phyloP scores from a whole-genome alignment of 2,797 vertebrate genomes.

The Astyanax mexicanus region DNA sequence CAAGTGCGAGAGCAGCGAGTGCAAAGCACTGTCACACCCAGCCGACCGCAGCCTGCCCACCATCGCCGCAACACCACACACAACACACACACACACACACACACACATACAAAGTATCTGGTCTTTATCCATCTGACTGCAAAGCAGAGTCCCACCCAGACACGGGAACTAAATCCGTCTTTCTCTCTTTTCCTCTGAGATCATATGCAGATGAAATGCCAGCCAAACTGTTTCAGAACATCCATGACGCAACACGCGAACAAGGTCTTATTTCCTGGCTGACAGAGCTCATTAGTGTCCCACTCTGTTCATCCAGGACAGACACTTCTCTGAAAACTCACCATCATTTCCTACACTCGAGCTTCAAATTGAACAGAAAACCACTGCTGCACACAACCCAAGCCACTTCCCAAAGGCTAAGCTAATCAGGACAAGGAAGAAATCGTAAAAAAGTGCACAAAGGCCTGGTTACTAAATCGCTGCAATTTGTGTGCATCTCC shows the following conservation, averaged over 20 bases:
- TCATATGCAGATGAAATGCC: background rate
- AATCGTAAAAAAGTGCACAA: background rate
- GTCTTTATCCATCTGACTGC: background rate
- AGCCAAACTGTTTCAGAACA: background rate
- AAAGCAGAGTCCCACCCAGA: slow-evolving; percentile 10
- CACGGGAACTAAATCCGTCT: background rate
- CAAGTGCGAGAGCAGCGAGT: background rate
- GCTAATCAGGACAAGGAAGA: background rate
- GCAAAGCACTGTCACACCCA: slow-evolving; percentile 7
- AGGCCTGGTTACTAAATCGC: slow-evolving; percentile 4
- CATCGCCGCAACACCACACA: background rate
- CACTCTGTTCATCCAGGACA: too few relatives aligned
- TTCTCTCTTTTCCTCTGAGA: background rate
- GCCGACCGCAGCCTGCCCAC: background rate
- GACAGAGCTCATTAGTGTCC: slow-evolving; percentile 5
- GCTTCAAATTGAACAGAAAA: background rate
- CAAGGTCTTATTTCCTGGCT: background rate
- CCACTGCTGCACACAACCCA: background rate
- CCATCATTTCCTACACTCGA: background rate
- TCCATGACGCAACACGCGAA: background rate
- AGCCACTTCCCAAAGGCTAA: background rate
- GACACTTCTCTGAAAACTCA: too few relatives aligned
- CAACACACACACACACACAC: background rate
- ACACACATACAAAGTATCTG: background rate
- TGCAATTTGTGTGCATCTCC: slow-evolving; percentile 9